Conservation (phyloP, 2,113 vertebrate genomes). For the Tupaia tana region DNA sequence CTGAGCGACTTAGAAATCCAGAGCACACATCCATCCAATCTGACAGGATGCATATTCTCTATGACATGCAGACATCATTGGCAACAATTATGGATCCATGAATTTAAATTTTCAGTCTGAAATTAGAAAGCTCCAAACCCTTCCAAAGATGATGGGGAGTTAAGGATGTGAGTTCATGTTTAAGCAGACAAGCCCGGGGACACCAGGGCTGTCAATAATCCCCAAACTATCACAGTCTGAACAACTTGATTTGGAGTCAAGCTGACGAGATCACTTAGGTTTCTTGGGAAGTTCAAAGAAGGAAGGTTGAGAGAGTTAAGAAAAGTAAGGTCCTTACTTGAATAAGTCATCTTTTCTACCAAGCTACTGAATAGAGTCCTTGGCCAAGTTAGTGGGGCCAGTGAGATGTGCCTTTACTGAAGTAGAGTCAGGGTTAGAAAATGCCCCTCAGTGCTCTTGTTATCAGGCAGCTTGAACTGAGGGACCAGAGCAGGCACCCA, state of each 20-base stretch:
- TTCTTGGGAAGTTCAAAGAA: background rate
- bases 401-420: background rate
- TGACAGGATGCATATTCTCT: background rate
- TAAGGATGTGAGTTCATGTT: background rate
- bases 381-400: background rate
- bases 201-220: background rate
- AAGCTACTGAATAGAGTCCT: background rate
- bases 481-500: background rate
- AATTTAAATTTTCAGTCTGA: background rate
- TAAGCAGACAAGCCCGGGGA: background rate
- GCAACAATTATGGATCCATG: background rate
- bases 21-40: background rate
- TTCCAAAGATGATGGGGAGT: background rate
- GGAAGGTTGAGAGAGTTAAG: background rate
- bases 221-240: background rate
- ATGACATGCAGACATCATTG: background rate
- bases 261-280: background rate
- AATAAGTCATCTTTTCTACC: background rate
- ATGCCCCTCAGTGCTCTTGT: background rate
- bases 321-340: background rate
- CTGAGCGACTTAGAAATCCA: background rate
- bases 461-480: background rate
- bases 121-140: background rate
- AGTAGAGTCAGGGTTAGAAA: background rate
- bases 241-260: background rate